Percentiles rank a stretch among this genome's conserved stretches.
Conservation (phyloP, 2,113 vertebrate species). For the Cavia aperea region DNA sequence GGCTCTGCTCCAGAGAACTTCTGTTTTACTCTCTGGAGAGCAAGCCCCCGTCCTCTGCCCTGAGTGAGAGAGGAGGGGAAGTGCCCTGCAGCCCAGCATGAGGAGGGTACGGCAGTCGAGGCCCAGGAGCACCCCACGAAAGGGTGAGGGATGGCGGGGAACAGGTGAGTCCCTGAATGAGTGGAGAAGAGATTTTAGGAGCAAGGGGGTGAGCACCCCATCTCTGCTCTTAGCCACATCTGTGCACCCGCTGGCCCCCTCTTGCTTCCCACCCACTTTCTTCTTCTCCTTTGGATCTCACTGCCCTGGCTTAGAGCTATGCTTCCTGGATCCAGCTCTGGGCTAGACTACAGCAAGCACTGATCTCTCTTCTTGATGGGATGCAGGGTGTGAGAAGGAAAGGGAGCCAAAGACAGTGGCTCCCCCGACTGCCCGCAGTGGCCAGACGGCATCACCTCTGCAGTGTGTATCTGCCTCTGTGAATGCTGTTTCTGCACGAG, state of each 20-base stretch:
- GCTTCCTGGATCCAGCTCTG: background rate
- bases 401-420: background rate
- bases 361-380: background rate
- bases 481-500: background rate
- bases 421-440: too few relatives aligned
- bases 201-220: background rate
- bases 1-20: background rate
- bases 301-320: background rate
- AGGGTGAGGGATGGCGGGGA: background rate
- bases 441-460: background rate
- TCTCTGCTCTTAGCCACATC: background rate
- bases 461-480: background rate
- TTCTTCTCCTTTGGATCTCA: background rate
- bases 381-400: background rate
- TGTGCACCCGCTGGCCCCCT: background rate
- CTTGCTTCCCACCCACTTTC: background rate
- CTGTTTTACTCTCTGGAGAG: background rate
- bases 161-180: background rate
- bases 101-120: background rate
- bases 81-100: background rate
- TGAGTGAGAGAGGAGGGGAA: background rate
- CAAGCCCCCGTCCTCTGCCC: background rate
- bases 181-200: background rate
- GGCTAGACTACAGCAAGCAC: background rate
- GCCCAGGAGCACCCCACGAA: background rate